These are phyloP conservation scores for Euzetes globulus DNA, from an alignment of 2,888 invertebrate genomes.

Conservation along the genomic window DNA sequence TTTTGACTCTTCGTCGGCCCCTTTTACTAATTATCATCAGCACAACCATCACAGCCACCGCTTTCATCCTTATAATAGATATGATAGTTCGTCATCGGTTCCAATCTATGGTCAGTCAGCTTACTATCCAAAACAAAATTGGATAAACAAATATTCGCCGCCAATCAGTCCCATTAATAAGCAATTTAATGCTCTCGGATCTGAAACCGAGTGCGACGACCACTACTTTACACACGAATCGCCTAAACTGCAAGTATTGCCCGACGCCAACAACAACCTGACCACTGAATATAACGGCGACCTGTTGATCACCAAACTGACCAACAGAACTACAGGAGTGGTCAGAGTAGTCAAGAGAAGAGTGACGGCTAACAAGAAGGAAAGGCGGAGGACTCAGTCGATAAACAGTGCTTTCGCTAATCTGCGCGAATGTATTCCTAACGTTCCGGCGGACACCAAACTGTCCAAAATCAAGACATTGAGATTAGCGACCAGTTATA, in stretches of 20 bases:
- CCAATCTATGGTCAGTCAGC: constrained; percentile 13
- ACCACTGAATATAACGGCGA: background rate
- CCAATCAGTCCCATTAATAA: constrained; percentile 4
- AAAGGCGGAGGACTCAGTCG: constrained; percentile 78
- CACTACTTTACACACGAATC: background rate
- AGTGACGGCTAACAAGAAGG: constrained; percentile 89
- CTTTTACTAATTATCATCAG: constrained; percentile 16
- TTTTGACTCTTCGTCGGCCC: constrained; percentile 4
- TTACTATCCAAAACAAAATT: constrained; percentile 19
- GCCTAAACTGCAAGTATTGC: background rate
- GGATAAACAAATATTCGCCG: constrained; percentile 12
- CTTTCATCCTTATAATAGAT: constrained; percentile 7
- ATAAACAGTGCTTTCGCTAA: constrained; percentile 93
- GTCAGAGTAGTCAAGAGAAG: constrained; percentile 63
- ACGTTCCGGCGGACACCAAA: constrained; percentile 91
- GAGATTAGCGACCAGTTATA: constrained; percentile 82
- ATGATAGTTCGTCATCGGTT: background rate
- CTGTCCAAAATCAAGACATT: constrained; percentile 90
- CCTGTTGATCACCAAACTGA: constrained; percentile 6
- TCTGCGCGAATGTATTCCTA: constrained; percentile 85
- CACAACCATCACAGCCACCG: background rate
- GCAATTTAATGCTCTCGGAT: constrained; percentile 2
- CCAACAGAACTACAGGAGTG: background rate
- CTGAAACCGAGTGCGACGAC: background rate
- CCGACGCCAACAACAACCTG: background rate